Evolutionary conservation across 2,888 invertebrate species (phyloP).

Genomic region (Girardia tigrina): DNA sequence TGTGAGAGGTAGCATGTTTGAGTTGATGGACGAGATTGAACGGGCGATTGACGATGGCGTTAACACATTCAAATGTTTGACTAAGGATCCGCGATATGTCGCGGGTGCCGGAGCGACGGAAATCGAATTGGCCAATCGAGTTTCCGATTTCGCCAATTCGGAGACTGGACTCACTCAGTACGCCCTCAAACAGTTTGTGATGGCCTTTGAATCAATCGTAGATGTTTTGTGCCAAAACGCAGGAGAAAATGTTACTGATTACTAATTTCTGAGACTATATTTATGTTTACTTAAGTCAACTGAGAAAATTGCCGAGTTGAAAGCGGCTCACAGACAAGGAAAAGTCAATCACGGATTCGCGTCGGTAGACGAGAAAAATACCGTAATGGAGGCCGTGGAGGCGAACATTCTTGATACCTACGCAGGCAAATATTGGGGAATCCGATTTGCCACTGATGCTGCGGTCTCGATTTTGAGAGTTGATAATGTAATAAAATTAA

Average conservation of each 20-base stretch:
- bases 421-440: constrained; percentile 73
- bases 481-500: constrained; percentile 58
- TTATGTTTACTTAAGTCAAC: constrained; percentile 51
- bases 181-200: constrained; percentile 74
- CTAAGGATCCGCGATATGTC: constrained; percentile 59
- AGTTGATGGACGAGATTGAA: constrained; percentile 96
- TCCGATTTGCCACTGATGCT: constrained; percentile 84
- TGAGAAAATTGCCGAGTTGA: constrained; percentile 70
- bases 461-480: constrained; percentile 80
- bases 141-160: constrained; percentile 71
- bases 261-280: not conserved
- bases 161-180: constrained; percentile 89
- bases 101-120: constrained; percentile 90
- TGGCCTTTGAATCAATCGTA: constrained; percentile 73
- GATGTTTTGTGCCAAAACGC: constrained; percentile 84
- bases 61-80: constrained; percentile 84
- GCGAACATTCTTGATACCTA: constrained; percentile 62
- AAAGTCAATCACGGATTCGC: constrained; percentile 70
- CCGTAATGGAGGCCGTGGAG: constrained; percentile 63
- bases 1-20: constrained; percentile 85
- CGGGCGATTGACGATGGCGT: constrained; percentile 95
- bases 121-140: constrained; percentile 73
- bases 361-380: constrained; percentile 62
- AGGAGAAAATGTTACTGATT: constrained; percentile 60
- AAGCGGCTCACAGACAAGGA: constrained; percentile 79